Base-by-base conservation (phyloP, 2,797 vertebrate genomes). In the Kryptolebias ocellatus region DNA sequence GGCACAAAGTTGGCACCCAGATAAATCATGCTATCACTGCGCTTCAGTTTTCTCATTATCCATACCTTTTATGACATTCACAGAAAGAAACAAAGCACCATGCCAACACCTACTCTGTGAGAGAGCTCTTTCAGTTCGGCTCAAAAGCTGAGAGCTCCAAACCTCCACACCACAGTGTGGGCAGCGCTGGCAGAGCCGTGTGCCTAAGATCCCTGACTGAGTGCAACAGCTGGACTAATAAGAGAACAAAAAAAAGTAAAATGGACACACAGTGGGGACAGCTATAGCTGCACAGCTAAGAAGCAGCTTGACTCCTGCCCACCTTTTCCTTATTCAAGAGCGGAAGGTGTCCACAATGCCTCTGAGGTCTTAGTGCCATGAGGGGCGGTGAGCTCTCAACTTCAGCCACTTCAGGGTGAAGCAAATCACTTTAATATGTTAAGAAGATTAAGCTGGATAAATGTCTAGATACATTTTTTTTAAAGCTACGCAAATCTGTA, bases 391-490 rank as follows among this genome's bases (percentile, higher is more conserved):
- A 92, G 90, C 91, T 88, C 60, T 70, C 83, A 90, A 93, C 88
- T 92, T 94, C 92, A 93, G 92, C 92, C 92, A 94, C 93, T 94
- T 90, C 91, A 86, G 93, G 92, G 93, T 91, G 93, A 93, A 92
- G 90, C 90, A 94, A 94, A 95, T 95, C 94, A 94, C 90, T 94
- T 93, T 95, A 95, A 95, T 94, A 94, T 95, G 93, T 93, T 95
- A 94, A 95, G 94, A 92, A 94, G 94, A 95, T 95, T 95, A 95
- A 92, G 93, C 90, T 94, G 94, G 94, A 95, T 95, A 94, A 94
- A 93, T 94, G 94, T 95, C 94, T 92, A 93, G 93, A 94, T 95
- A 93, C 81, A 92, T 93, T 93, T 92, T 93, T 92, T 94, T 90
- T 91, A 93, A 94, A 94, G 90, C 92, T 90, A 94, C 90, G 81